Evolutionary conservation across 2,113 vertebrate species (phyloP).

Genomic region (Mastomys coucha): DNA sequence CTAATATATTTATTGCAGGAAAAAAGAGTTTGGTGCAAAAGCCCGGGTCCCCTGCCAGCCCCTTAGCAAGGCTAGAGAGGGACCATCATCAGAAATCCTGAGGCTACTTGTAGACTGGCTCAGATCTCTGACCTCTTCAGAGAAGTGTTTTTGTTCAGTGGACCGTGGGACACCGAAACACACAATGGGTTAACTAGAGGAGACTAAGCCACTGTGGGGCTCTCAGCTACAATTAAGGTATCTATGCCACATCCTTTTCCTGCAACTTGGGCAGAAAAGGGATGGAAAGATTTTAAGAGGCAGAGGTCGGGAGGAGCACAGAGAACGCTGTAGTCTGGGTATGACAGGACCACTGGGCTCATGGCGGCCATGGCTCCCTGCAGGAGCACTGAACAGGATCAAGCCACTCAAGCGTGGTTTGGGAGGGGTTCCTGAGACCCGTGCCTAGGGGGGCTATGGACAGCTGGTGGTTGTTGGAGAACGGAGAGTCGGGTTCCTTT

Average conservation of each 20-base stretch:
- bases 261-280: background rate
- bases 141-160: background rate
- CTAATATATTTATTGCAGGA: conserved; percentile 30
- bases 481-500: background rate
- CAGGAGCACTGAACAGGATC: background rate
- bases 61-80: background rate
- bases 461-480: background rate
- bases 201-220: background rate
- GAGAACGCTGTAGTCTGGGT: background rate
- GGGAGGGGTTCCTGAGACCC: background rate
- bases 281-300: background rate
- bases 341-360: background rate
- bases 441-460: no score
- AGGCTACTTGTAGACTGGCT: background rate
- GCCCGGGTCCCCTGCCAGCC: background rate
- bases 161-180: background rate
- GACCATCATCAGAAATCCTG: background rate
- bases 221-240: background rate
- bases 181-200: background rate
- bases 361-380: background rate
- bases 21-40: conserved; percentile 46
- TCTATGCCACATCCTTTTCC: background rate
- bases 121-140: background rate
- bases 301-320: background rate
- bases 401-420: background rate